Percentiles rank a stretch among this genome's conserved stretches.
Evolutionary conservation across 1,140 invertebrate species (phyloP).

Genomic region (Agrilus planipennis): DNA sequence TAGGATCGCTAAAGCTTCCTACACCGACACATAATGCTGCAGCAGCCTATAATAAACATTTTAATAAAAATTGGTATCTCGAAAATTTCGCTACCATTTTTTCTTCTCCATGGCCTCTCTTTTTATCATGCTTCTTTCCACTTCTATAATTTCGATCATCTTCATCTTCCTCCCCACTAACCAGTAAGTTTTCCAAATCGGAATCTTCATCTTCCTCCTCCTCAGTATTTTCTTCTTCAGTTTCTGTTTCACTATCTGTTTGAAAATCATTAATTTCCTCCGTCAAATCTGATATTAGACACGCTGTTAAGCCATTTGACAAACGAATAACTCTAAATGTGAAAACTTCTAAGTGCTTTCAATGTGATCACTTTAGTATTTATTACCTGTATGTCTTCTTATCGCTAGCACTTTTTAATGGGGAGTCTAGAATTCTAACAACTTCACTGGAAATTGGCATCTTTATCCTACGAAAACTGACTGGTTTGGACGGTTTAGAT

Average conservation of each 20-base stretch:
- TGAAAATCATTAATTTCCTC: constrained; percentile 26
- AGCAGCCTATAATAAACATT: constrained; percentile 43
- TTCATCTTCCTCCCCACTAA: constrained; percentile 5
- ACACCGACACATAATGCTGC: constrained; percentile 58
- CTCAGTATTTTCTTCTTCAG: constrained; percentile 22
- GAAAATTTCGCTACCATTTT: constrained; percentile 2
- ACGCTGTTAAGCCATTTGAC: constrained; percentile 52
- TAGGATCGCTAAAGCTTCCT: constrained; percentile 60
- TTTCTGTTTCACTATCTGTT: constrained; percentile 14
- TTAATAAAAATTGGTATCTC: background rate
- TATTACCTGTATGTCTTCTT: constrained; percentile 44
- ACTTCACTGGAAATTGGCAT: too few species aligned
- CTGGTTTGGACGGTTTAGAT: too few species aligned
- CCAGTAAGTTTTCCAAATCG: constrained; percentile 25
- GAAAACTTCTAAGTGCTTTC: background rate
- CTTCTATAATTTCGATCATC: constrained; percentile 7
- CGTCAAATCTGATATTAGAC: constrained; percentile 50
- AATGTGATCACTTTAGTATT: constrained; percentile 2
- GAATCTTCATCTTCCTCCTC: constrained; percentile 21
- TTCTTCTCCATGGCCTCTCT: constrained; percentile 5
- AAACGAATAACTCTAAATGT: constrained; percentile 47
- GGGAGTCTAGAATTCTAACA: constrained; percentile 23
- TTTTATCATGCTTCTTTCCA: constrained; percentile 10
- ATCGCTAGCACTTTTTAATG: constrained; percentile 45
- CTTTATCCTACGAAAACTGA: too few species aligned